A percentile compares a stretch with the other conserved stretches of the same genome.
Evolutionary conservation across 2,888 invertebrate species (phyloP).

Genomic region (Drosophila mulleri): DNA sequence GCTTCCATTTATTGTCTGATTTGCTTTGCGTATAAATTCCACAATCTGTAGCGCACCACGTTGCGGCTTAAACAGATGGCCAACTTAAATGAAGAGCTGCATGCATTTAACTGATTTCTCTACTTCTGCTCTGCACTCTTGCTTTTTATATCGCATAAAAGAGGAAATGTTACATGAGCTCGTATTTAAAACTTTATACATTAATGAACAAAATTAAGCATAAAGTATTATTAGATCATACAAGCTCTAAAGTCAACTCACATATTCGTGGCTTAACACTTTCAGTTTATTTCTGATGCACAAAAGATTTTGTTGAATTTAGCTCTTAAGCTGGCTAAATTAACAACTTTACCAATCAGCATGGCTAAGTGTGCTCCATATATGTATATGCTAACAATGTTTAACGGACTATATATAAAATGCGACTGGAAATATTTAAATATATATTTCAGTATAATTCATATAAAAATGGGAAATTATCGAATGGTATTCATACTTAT

Average conservation of each 20-base stretch:
- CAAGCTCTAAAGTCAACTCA: background rate
- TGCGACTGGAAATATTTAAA: too few relatives aligned
- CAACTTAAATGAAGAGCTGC: slow-evolving; percentile 1
- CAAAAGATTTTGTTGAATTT: background rate
- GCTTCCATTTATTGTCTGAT: slow-evolving; percentile 12
- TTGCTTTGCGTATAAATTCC: background rate
- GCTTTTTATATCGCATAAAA: background rate
- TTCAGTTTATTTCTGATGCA: background rate
- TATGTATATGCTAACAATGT: too few relatives aligned
- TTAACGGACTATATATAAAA: too few relatives aligned
- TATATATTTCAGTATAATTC: too few relatives aligned
- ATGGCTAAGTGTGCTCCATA: too few relatives aligned
- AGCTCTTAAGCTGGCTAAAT: background rate
- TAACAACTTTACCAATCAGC: background rate
- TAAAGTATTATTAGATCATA: background rate
- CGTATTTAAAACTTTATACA: background rate
- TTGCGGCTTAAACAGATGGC: background rate
- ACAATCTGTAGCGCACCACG: background rate
- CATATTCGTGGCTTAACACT: background rate
- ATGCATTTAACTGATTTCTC: slow-evolving; percentile 1
- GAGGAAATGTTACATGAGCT: background rate
- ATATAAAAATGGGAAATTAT: too few relatives aligned
- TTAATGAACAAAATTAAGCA: background rate
- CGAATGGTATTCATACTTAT: too few relatives aligned
- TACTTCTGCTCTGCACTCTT: background rate